Conservation (phyloP, 2,888 invertebrate genomes). For the Ochropleura plecta region DNA sequence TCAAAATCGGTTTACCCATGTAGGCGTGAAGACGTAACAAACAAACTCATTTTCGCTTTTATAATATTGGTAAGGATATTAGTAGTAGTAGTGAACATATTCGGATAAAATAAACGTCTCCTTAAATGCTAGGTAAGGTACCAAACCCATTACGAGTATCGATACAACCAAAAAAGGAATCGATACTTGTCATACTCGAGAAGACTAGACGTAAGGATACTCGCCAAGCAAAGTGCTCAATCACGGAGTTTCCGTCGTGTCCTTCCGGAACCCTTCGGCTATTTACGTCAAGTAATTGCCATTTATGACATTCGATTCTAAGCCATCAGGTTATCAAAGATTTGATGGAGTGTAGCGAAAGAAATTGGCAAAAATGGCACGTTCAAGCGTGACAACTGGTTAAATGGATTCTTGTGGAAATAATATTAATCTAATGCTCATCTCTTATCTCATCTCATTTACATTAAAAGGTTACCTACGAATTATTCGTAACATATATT, state of each 20-base stretch:
- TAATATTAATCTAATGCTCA: background rate
- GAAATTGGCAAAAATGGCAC: constrained; percentile 4
- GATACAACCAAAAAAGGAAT: constrained; percentile 3
- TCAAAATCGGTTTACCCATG: too few species aligned
- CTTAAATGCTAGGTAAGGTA: background rate
- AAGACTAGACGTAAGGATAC: constrained; percentile 8
- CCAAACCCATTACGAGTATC: background rate
- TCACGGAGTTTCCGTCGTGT: constrained; percentile 36
- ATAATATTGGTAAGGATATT: too few species aligned
- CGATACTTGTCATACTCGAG: constrained; percentile 36
- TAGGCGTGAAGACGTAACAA: too few species aligned
- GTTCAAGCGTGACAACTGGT: background rate
- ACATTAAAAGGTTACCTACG: too few species aligned
- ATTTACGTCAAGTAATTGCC: constrained; percentile 38
- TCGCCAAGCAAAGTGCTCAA: constrained; percentile 21
- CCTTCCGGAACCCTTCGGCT: constrained; percentile 32
- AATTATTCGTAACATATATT: too few species aligned
- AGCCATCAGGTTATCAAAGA: constrained; percentile 4
- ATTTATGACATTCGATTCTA: constrained; percentile 34
- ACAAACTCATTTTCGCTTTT: too few species aligned
- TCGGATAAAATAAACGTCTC: background rate
- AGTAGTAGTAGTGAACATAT: background rate
- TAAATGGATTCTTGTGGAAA: background rate
- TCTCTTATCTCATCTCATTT: too few species aligned
- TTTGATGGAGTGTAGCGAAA: constrained; percentile 24